Conservation (phyloP, 1,140 invertebrate genomes). For the Formica selysi region DNA sequence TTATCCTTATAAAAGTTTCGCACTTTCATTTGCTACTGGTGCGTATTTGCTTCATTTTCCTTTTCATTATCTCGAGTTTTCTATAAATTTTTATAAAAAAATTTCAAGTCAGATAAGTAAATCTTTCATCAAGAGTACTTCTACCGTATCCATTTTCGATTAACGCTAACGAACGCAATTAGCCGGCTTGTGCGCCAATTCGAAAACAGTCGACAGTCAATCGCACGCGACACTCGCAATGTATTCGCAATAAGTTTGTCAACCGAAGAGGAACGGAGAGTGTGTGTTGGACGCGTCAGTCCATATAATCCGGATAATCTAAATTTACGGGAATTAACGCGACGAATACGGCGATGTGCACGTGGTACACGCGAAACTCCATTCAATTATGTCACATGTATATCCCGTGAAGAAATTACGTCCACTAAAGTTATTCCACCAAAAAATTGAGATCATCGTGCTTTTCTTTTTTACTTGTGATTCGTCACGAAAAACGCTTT, state of each 20-base stretch:
- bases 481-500: constrained; percentile 20
- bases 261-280: background rate
- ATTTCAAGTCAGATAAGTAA: background rate
- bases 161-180: background rate
- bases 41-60: background rate
- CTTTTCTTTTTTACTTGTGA: background rate
- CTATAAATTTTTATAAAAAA: background rate
- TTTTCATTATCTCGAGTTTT: background rate
- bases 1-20: background rate
- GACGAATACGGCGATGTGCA: background rate
- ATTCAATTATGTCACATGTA: constrained; percentile 36
- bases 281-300: constrained; percentile 6
- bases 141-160: background rate
- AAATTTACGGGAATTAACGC: constrained; percentile 52
- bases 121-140: background rate
- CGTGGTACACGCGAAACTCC: background rate
- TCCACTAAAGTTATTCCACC: background rate
- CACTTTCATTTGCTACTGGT: background rate
- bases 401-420: constrained; percentile 18
- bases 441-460: constrained; percentile 4
- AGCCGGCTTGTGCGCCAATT: background rate
- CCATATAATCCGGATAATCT: constrained; percentile 45
- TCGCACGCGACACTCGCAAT: constrained; percentile 9
- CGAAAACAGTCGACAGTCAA: constrained; percentile 21
- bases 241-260: constrained; percentile 33